Evolutionary conservation across 2,888 invertebrate species (phyloP).

Genomic region (Agapetus fuscipes): DNA sequence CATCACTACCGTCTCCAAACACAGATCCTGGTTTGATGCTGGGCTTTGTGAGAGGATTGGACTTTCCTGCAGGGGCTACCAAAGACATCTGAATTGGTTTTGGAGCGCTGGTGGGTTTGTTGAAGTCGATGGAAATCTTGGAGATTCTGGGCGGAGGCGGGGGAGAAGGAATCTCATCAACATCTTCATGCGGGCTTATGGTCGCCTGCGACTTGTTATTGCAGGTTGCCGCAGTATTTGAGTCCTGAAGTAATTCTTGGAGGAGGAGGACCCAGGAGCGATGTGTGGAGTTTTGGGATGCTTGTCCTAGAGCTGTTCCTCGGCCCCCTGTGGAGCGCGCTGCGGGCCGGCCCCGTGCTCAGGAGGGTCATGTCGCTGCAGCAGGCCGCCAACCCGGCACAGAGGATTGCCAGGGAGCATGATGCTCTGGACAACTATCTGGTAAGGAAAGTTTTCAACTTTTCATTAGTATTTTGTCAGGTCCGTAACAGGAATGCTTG

Average conservation of each 20-base stretch:
- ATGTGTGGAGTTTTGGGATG: slow-evolving; percentile 93
- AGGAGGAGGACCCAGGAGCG: slow-evolving; percentile 66
- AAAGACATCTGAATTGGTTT: background rate
- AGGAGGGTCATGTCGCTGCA: slow-evolving; percentile 65
- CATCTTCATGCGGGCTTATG: slow-evolving; percentile 17
- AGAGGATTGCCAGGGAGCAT: slow-evolving; percentile 71
- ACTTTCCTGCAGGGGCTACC: background rate
- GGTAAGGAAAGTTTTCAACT: too few relatives aligned
- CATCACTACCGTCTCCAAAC: slow-evolving; percentile 63
- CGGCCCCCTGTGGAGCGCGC: slow-evolving; percentile 60
- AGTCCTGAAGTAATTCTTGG: slow-evolving; percentile 73
- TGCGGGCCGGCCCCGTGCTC: slow-evolving; percentile 65
- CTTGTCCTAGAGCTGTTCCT: slow-evolving; percentile 73
- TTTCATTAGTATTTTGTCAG: too few relatives aligned
- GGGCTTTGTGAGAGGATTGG: background rate
- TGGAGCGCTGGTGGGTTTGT: slow-evolving; percentile 38
- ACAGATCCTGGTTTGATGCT: slow-evolving; percentile 53
- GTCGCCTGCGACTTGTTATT: slow-evolving; percentile 18
- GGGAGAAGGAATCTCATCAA: slow-evolving; percentile 36
- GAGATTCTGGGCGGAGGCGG: slow-evolving; percentile 44
- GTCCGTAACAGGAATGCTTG: too few relatives aligned
- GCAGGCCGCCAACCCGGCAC: slow-evolving; percentile 43
- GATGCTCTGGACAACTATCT: slow-evolving; percentile 56
- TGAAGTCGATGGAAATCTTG: slow-evolving; percentile 53
- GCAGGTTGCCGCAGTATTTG: slow-evolving; percentile 64